Evolutionary conservation across 37 sponge, comb jelly and placozoan genomes (phyloP), one percentile per base, ranked within the genome.

Genomic region (Agelas oroides): DNA sequence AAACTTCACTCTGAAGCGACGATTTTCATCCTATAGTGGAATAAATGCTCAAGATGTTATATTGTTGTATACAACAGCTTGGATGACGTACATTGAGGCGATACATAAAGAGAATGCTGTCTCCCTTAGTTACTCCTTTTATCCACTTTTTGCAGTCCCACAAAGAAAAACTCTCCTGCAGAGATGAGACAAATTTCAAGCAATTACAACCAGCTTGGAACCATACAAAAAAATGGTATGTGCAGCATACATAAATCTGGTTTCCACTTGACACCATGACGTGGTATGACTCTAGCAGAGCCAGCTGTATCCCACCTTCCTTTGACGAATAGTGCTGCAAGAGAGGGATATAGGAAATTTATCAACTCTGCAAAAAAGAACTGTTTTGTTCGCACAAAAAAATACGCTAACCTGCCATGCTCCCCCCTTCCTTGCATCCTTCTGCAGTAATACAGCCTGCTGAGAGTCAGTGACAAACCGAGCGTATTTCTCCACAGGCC

Each of bases 141-240:
- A 97, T 69, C 90, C 93, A 92, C 40, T 85, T 92, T 55, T 83
- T 40, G 5, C 91, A 80, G 30, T 94, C 89, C 90, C 91, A 87
- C 58, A 97, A 61, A 31, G 90, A 92, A 80, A 97, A 87, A 57
- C 91, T 94, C 87, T 97, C 97, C 91, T 90, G 88, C 62, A 88
- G 19, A n/a, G 52, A 72, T n/a, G 27, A 80, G 5, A n/a, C 24
- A 57, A 46, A 46, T 46, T 12, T 46, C 46, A 46, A 3, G 3
- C 8, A n/a, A n/a, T n/a, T 16, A 57, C 59, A 16, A 57, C 46
- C 46, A 46, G 46, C 46, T 3, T 46, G 46, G 3, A 8, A 8
- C 6, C 8, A 46, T 46, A 8, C 8, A 8, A n/a, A n/a, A n/a
- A n/a, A 12, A 46, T 46, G 46, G 46, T 8, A 46, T 71, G 5